Conservation (phyloP, 2,797 vertebrate species). For the Phoeniculus purpureus region DNA sequence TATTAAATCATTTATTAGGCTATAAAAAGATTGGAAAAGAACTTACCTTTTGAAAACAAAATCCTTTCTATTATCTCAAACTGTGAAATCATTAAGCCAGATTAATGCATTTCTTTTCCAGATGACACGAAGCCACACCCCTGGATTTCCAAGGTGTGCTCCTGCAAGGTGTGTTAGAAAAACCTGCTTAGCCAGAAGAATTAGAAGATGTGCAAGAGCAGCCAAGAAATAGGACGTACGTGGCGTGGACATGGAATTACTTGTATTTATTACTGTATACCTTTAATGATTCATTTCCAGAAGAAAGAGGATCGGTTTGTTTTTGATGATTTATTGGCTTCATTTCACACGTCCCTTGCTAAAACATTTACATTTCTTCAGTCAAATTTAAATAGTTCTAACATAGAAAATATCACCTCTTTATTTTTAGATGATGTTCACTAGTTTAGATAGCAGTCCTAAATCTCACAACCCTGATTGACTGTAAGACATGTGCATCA, state of each 20-base stretch:
- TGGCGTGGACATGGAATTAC: background rate
- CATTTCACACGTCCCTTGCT: background rate
- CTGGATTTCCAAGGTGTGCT: conserved; percentile 81
- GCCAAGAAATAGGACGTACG: background rate
- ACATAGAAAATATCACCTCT: background rate
- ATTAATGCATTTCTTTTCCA: conserved; percentile 54
- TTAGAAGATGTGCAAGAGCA: background rate
- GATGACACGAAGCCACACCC: conserved; percentile 73
- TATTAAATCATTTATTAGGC: background rate
- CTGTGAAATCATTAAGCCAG: background rate
- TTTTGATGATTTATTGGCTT: background rate
- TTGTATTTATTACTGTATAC: background rate
- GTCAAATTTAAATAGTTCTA: background rate
- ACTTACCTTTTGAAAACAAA: background rate
- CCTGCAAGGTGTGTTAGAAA: conserved; percentile 80
- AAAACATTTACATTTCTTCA: background rate
- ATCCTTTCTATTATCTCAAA: background rate
- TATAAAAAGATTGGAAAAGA: background rate
- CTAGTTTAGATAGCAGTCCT: background rate
- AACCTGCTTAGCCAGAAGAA: background rate
- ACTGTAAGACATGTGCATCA: background rate
- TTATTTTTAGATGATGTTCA: background rate
- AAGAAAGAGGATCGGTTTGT: background rate
- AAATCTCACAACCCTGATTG: background rate
- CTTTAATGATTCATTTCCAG: background rate